Percentiles rank a stretch among this genome's conserved stretches.
Evolutionary conservation across 2,888 invertebrate genomes (phyloP).

Genomic region (Agriopis leucophaearia): DNA sequence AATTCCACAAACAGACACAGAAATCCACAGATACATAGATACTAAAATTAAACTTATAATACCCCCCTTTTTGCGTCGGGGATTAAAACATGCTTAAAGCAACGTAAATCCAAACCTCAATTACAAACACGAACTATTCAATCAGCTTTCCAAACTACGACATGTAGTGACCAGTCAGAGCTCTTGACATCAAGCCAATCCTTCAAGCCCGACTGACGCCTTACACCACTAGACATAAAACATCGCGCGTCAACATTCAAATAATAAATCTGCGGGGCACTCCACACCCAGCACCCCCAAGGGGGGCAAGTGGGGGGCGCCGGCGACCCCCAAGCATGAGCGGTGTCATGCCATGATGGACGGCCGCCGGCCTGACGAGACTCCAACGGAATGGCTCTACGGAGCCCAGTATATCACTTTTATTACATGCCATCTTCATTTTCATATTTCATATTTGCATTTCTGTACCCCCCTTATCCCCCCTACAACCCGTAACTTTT

Average conservation of each 20-base stretch:
- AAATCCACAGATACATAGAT: too few relatives aligned
- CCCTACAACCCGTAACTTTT: constrained; percentile 61
- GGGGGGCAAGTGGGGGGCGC: constrained; percentile 6
- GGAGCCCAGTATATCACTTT: constrained; percentile 93
- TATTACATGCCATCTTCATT: constrained; percentile 91
- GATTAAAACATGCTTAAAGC: too few relatives aligned
- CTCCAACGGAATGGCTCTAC: constrained; percentile 91
- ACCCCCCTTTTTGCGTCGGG: too few relatives aligned
- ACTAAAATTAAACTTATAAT: too few relatives aligned
- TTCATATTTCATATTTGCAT: constrained; percentile 88
- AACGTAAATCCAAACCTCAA: background rate
- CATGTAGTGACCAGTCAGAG: constrained; percentile 1
- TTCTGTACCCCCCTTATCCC: constrained; percentile 65
- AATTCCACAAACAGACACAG: too few relatives aligned
- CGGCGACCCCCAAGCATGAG: constrained; percentile 53
- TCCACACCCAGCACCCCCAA: constrained; percentile 60
- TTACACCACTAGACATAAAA: constrained; percentile 60
- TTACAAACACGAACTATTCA: background rate
- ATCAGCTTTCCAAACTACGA: background rate
- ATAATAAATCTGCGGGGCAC: constrained; percentile 78
- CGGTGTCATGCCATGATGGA: constrained; percentile 90
- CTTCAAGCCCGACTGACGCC: constrained; percentile 40
- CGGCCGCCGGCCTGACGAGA: constrained; percentile 91
- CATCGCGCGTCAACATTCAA: constrained; percentile 76
- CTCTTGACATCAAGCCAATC: constrained; percentile 26